Evolutionary conservation across 2,113 vertebrate genomes (phyloP), one percentile per base, ranked within the genome.

Genomic region (Ardeotis arabs): DNA sequence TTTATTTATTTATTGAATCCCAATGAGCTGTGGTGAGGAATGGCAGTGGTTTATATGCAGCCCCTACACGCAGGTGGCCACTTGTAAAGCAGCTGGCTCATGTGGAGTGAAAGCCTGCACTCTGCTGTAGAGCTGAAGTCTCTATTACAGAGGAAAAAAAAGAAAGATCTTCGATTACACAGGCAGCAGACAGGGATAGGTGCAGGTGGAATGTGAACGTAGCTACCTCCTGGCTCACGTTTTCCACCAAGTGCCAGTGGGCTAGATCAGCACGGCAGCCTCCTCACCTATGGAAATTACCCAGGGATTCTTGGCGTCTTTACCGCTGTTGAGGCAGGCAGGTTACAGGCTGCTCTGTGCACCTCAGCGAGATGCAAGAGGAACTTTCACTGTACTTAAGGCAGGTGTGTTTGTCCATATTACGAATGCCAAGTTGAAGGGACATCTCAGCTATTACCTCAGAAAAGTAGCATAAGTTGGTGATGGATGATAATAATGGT

Each of bases 51-150:
- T 90, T 82, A 52, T n/a, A 7, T 12, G 70, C 78, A 82, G 83
- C 35, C 35, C 24, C 66, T 68, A 49, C 44, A 3, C 2, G 23
- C 39, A 15, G 2, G 2, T 12, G 72, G 69, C 59, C 27, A 10
- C 64, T 83, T 0, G 0, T 49, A 66, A 74, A 90, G 81, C 67
- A 83, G 84, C 63, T 66, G 60, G 58, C 47, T 94, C 14, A 2
- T 19, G 18, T 14, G 28, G 89, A 94, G 50, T 20, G 84, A 94
- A 89, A 96, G 82, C 78, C 93, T 93, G 89, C 67, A 52, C 84
- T 90, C 93, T 89, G 72, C 87, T 93, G 85, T 95, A 73, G 89
- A 80, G 52, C 59, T 18, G 52, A 59, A 80, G 58, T n/a, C 39
- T 70, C 33, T 45, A 1, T 62, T 64, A 2, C 28, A 25, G 41